phyloP scores from a whole-genome alignment of 2,797 vertebrate species.

The Arctocebus calabarensis region DNA sequence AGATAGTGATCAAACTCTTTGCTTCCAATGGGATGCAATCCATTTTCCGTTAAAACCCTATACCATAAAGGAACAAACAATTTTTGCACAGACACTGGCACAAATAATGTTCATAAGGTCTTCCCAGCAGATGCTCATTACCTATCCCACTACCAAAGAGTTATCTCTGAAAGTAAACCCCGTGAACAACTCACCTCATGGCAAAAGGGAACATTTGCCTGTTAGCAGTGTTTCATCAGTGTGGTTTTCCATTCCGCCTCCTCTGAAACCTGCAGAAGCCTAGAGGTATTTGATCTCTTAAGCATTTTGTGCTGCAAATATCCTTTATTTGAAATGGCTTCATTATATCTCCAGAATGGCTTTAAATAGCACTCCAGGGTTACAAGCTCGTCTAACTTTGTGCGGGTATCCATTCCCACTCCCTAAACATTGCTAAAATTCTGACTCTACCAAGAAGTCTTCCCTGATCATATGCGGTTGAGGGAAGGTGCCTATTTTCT shows the following conservation, averaged over 20 bases:
- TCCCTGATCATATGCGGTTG: not conserved
- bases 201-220: slow-evolving; percentile 76
- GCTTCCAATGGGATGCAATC: slow-evolving; percentile 74
- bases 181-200: slow-evolving; percentile 60
- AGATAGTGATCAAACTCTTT: slow-evolving; percentile 73
- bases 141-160: slow-evolving; percentile 80
- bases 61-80: slow-evolving; percentile 73
- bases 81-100: slow-evolving; percentile 76
- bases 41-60: slow-evolving; percentile 73
- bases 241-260: slow-evolving; percentile 70
- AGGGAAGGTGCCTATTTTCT: not conserved
- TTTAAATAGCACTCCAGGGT: slow-evolving; percentile 65
- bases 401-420: not conserved
- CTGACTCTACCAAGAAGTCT: slow-evolving; percentile 18
- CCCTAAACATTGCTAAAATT: slow-evolving; percentile 13
- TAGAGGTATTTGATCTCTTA: slow-evolving; percentile 77
- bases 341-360: slow-evolving; percentile 60
- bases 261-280: slow-evolving; percentile 75
- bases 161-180: slow-evolving; percentile 71
- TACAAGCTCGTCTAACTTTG: not conserved
- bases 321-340: slow-evolving; percentile 78
- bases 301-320: slow-evolving; percentile 82
- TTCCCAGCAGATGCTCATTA: slow-evolving; percentile 81
- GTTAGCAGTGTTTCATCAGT: slow-evolving; percentile 76
- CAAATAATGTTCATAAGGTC: slow-evolving; percentile 81